Percentiles rank a stretch among this genome's conserved stretches.
phyloP scores from a whole-genome alignment of 2,797 vertebrate genomes.

The Ispidina picta region DNA sequence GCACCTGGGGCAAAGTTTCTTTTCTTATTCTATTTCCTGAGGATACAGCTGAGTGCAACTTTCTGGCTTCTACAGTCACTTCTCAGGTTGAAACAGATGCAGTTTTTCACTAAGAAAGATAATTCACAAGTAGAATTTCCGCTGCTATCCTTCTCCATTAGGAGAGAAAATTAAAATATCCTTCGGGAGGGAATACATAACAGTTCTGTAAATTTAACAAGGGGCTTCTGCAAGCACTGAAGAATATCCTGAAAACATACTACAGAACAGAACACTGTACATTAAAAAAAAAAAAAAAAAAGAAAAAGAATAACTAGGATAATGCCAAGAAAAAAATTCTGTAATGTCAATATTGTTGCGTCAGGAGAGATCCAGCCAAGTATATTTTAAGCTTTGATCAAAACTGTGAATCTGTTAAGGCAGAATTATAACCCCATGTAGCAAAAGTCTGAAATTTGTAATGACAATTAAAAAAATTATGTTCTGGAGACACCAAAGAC shows the following conservation, averaged over 20 bases:
- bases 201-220: constrained; percentile 46
- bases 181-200: constrained; percentile 39
- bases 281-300: background rate
- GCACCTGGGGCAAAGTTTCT: constrained; percentile 70
- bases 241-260: constrained; percentile 23
- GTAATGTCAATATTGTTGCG: constrained; percentile 56
- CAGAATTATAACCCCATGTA: constrained; percentile 51
- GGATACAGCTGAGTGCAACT: constrained; percentile 69
- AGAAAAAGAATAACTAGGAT: constrained; percentile 25
- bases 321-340: constrained; percentile 54
- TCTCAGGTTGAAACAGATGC: constrained; percentile 71
- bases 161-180: constrained; percentile 66
- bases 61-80: constrained; percentile 63
- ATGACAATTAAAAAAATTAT: constrained; percentile 45
- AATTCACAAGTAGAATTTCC: constrained; percentile 62
- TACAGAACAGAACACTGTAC: constrained; percentile 4
- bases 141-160: constrained; percentile 62
- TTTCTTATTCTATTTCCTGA: constrained; percentile 69
- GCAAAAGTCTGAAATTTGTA: constrained; percentile 51
- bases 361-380: constrained; percentile 48
- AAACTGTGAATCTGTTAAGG: constrained; percentile 57
- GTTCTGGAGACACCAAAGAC: background rate
- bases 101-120: constrained; percentile 67
- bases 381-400: constrained; percentile 66
- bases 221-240: constrained; percentile 15